phyloP scores from a whole-genome alignment of 2,888 invertebrate species.

The Tiliacea aurago region DNA sequence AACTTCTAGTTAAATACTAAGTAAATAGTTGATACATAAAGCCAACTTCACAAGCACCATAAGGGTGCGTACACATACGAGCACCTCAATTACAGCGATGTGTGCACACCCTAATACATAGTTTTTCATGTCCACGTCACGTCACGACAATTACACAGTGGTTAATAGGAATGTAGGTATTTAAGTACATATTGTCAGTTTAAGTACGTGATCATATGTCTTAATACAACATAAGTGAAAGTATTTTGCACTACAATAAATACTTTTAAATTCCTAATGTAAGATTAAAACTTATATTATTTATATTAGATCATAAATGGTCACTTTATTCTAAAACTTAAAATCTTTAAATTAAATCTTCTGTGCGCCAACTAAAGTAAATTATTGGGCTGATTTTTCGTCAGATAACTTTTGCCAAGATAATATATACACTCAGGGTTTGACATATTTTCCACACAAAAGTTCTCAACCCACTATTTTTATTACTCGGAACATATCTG shows the following conservation, averaged over 20 bases:
- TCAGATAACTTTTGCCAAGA: neutral
- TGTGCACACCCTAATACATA: constrained; percentile 25
- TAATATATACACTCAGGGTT: neutral
- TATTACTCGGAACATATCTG: neutral
- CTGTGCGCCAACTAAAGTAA: neutral
- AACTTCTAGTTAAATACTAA: constrained; percentile 5
- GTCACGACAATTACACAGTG: constrained; percentile 5
- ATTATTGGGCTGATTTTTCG: neutral
- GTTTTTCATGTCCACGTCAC: neutral
- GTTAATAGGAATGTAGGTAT: constrained; percentile 47
- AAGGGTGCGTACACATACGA: constrained; percentile 7
- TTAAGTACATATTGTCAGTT: constrained; percentile 48
- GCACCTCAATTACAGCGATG: neutral
- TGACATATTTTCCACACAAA: neutral
- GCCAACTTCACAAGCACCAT: constrained; percentile 26
- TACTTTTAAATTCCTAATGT: constrained; percentile 18
- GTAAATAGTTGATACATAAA: constrained; percentile 15
- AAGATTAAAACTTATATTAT: neutral
- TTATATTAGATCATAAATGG: neutral
- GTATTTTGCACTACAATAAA: constrained; percentile 23
- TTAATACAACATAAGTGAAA: constrained; percentile 24
- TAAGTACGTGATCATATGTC: constrained; percentile 30
- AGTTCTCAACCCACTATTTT: too few relatives aligned
- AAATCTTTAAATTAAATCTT: too few relatives aligned
- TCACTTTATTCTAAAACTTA: neutral